Conservation (phyloP, 2,113 vertebrate genomes). For the Etheostoma cragini region DNA sequence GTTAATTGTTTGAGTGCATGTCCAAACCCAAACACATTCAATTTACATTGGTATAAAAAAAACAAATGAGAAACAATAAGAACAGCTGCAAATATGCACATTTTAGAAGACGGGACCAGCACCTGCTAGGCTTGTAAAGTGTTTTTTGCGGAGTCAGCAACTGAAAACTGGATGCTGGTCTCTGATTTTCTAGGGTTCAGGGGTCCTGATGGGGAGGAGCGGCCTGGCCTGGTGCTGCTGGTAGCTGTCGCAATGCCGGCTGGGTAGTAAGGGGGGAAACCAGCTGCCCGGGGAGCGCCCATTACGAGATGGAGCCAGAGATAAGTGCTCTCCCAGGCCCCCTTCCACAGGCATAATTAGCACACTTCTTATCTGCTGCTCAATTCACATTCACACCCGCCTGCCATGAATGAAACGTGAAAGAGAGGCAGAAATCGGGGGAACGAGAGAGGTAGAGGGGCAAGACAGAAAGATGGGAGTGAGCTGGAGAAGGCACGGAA, state of each 20-base stretch:
- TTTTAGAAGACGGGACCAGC: neutral
- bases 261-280: slow-evolving; percentile 72
- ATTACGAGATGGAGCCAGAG: slow-evolving; percentile 88
- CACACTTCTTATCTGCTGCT: slow-evolving; percentile 89
- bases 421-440: slow-evolving; percentile 66
- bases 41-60: neutral
- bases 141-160: neutral
- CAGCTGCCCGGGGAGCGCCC: slow-evolving; percentile 88
- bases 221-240: slow-evolving; percentile 56
- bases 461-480: slow-evolving; percentile 48
- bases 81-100: neutral
- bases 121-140: neutral
- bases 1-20: neutral
- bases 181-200: slow-evolving; percentile 35
- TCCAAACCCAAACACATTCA: neutral
- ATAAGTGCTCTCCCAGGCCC: slow-evolving; percentile 90
- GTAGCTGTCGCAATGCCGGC: slow-evolving; percentile 59
- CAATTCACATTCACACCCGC: slow-evolving; percentile 87
- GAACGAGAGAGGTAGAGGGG: slow-evolving; percentile 61
- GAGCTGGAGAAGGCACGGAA: slow-evolving; percentile 63
- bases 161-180: slow-evolving; percentile 9
- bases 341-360: slow-evolving; percentile 89
- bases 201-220: slow-evolving; percentile 43
- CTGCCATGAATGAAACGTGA: slow-evolving; percentile 82
- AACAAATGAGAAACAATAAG: neutral